A percentile compares a stretch with the other conserved stretches of the same genome.
These are phyloP conservation scores for Acheta domesticus DNA, from an alignment of 2,888 invertebrate genomes.

Conservation along the genomic window DNA sequence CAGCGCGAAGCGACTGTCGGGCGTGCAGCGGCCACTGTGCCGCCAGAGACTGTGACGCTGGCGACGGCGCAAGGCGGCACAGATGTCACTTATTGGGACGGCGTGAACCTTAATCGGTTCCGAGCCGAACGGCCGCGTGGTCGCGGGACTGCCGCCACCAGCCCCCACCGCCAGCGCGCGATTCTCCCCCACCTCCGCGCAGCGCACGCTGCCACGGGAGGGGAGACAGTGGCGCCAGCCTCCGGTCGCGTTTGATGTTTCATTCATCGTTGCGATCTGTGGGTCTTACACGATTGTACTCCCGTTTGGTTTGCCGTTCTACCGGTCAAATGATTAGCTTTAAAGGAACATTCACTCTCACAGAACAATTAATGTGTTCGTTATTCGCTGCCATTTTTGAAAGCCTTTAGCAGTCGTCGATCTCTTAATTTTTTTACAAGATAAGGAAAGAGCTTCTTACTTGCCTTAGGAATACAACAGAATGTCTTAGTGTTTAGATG, in stretches of 20 bases:
- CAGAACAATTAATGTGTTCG: conserved; percentile 1
- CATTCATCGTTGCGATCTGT: conserved; percentile 2
- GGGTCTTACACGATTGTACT: conserved; percentile 4
- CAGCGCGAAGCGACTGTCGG: background rate
- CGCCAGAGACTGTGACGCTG: too few relatives aligned
- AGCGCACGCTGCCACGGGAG: background rate
- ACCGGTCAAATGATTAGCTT: background rate
- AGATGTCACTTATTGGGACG: conserved; percentile 6
- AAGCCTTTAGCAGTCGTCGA: too few relatives aligned
- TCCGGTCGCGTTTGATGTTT: background rate
- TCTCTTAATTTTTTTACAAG: too few relatives aligned
- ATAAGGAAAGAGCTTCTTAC: too few relatives aligned
- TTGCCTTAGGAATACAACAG: too few relatives aligned
- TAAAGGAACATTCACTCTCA: background rate
- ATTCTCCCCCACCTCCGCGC: background rate
- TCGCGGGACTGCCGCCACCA: background rate
- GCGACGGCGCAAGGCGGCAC: background rate
- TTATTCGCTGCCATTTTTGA: background rate
- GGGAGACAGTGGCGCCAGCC: background rate
- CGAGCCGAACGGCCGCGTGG: background rate
- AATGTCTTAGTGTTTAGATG: too few relatives aligned
- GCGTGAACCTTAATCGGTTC: conserved; percentile 9
- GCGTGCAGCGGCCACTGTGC: background rate
- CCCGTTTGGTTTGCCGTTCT: background rate
- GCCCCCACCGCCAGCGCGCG: background rate